phyloP scores from a whole-genome alignment of 1,140 invertebrate species.

The Armadillidium nasatum region DNA sequence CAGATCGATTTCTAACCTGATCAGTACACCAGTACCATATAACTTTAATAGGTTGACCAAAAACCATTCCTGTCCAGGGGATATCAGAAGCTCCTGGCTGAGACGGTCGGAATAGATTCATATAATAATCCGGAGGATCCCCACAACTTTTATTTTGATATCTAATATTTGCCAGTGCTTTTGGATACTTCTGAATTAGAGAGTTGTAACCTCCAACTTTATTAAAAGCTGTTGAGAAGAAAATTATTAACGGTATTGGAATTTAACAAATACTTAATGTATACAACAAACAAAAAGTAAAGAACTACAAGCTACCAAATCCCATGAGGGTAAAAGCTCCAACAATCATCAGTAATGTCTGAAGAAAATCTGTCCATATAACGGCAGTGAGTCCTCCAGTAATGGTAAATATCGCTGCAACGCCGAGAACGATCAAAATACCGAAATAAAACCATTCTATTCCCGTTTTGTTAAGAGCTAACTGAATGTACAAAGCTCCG shows the following conservation, averaged over 20 bases:
- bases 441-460: slow-evolving; percentile 51
- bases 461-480: slow-evolving; percentile 34
- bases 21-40: slow-evolving; percentile 60
- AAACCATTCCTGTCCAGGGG: slow-evolving; percentile 56
- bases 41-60: slow-evolving; percentile 54
- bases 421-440: slow-evolving; percentile 52
- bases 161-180: slow-evolving; percentile 35
- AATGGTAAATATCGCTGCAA: slow-evolving; percentile 55
- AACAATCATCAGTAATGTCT: slow-evolving; percentile 58
- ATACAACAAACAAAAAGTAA: slow-evolving; percentile 45
- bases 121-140: slow-evolving; percentile 50
- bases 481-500: slow-evolving; percentile 56
- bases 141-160: slow-evolving; percentile 49
- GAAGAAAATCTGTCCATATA: slow-evolving; percentile 59
- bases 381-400: slow-evolving; percentile 56
- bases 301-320: slow-evolving; percentile 25
- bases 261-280: slow-evolving; percentile 56
- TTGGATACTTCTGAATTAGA: slow-evolving; percentile 50
- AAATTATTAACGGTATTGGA: slow-evolving; percentile 52
- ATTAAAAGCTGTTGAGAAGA: slow-evolving; percentile 50
- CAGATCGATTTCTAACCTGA: slow-evolving; percentile 47
- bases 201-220: slow-evolving; percentile 54
- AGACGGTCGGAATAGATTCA: slow-evolving; percentile 49
- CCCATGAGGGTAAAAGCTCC: slow-evolving; percentile 56
- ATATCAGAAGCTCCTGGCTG: slow-evolving; percentile 51